These are phyloP conservation scores for Andrena trimmerana DNA, from an alignment of 2,888 invertebrate genomes.

Conservation along the genomic window DNA sequence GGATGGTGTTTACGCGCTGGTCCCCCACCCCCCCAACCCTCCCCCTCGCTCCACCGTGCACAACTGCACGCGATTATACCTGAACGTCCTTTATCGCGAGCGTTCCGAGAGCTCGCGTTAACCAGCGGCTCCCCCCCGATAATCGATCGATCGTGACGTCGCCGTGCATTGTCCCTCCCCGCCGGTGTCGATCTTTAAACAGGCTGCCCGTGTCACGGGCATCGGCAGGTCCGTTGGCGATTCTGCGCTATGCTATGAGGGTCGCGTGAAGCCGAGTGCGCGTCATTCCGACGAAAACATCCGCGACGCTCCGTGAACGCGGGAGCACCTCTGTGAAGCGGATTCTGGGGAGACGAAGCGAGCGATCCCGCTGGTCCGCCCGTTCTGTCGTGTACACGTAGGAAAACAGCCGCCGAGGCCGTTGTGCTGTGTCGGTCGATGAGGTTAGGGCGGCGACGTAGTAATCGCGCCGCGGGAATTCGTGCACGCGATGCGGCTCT, in stretches of 20 bases:
- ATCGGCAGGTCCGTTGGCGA: slow-evolving; percentile 11
- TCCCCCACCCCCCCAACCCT: neutral
- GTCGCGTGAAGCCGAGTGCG: slow-evolving; percentile 26
- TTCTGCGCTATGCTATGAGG: slow-evolving; percentile 48
- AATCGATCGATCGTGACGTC: slow-evolving; percentile 25
- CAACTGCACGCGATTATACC: slow-evolving; percentile 27
- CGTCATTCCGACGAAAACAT: slow-evolving; percentile 22
- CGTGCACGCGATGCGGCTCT: slow-evolving; percentile 54
- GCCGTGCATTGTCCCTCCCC: slow-evolving; percentile 18
- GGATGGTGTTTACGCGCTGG: slow-evolving; percentile 22
- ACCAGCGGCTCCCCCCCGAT: neutral
- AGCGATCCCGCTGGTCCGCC: neutral
- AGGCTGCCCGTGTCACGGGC: neutral
- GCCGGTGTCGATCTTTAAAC: slow-evolving; percentile 18
- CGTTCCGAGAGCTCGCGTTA: neutral
- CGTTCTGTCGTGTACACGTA: too few relatives aligned
- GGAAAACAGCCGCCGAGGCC: too few relatives aligned
- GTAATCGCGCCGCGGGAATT: slow-evolving; percentile 51
- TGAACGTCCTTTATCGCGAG: slow-evolving; percentile 1
- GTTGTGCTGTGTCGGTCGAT: slow-evolving; percentile 48
- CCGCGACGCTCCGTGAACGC: slow-evolving; percentile 13
- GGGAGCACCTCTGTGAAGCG: neutral
- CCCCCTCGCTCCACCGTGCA: too few relatives aligned
- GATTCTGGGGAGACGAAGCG: neutral
- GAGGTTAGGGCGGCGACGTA: slow-evolving; percentile 63